Evolutionary conservation across 1,140 invertebrate species (phyloP).

Genomic region (Brachionus manjavacas): DNA sequence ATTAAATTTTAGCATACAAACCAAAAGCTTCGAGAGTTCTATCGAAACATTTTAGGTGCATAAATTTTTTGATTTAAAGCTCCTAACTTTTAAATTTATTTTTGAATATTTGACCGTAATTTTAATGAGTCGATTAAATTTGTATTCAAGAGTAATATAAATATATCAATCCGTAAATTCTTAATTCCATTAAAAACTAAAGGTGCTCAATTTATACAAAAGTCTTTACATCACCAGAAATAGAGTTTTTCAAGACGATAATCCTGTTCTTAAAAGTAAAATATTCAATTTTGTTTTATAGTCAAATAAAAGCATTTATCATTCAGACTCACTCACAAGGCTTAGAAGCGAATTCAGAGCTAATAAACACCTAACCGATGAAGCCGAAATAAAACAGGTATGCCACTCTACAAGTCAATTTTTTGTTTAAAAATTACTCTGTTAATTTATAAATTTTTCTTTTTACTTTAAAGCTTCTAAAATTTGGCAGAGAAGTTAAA

Average conservation of each 20-base stretch:
- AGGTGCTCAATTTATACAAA: constrained; percentile 35
- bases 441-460: background rate
- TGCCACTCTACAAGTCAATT: background rate
- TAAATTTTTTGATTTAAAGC: background rate
- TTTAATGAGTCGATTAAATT: constrained; percentile 4
- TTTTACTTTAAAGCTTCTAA: background rate
- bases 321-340: constrained; percentile 5
- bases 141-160: background rate
- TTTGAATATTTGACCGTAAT: background rate
- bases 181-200: background rate
- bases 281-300: background rate
- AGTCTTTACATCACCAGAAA: constrained; percentile 33
- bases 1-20: background rate
- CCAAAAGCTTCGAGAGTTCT: background rate
- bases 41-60: background rate
- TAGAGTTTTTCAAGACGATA: constrained; percentile 30
- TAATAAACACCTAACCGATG: constrained; percentile 18
- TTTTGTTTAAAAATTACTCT: no score
- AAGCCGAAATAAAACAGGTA: constrained; percentile 38
- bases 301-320: background rate
- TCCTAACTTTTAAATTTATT: background rate
- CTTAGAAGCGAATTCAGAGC: constrained; percentile 29
- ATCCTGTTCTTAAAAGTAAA: background rate
- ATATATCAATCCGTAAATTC: background rate
- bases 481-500: constrained; percentile 30